Conservation (phyloP, 2,888 invertebrate species). For the Phyto melanocephala region DNA sequence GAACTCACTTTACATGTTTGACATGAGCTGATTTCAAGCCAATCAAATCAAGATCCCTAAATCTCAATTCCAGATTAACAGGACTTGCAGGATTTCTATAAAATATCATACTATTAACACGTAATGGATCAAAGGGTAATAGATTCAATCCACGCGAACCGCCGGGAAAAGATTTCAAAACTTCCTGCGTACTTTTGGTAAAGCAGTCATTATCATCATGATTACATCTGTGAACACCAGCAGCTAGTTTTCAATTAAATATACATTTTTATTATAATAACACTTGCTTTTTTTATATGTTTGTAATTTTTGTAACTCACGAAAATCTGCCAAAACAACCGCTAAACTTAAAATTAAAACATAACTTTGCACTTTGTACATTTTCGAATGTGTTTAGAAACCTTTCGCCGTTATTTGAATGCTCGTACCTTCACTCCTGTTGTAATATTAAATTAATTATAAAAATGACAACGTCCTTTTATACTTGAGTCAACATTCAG, state of each 20-base stretch:
- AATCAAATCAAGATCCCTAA: slow-evolving; percentile 71
- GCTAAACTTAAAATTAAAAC: background rate
- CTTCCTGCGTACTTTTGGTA: slow-evolving; percentile 60
- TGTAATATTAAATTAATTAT: slow-evolving; percentile 75
- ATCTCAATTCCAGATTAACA: slow-evolving; percentile 74
- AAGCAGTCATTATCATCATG: slow-evolving; percentile 68
- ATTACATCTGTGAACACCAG: slow-evolving; percentile 39
- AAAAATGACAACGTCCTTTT: slow-evolving; percentile 75
- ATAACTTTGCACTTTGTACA: slow-evolving; percentile 24
- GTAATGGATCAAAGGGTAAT: slow-evolving; percentile 74
- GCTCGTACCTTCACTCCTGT: slow-evolving; percentile 72
- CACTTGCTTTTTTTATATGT: background rate
- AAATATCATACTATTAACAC: slow-evolving; percentile 71
- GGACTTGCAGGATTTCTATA: slow-evolving; percentile 73
- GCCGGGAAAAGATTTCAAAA: slow-evolving; percentile 65
- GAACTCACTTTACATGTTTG: slow-evolving; percentile 54
- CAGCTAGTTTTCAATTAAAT: slow-evolving; percentile 10
- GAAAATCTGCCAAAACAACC: slow-evolving; percentile 32
- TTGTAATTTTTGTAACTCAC: slow-evolving; percentile 34
- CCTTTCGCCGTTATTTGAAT: background rate
- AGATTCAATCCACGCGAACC: slow-evolving; percentile 73
- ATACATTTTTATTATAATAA: background rate
- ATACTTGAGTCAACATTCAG: slow-evolving; percentile 9
- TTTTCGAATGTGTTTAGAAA: background rate
- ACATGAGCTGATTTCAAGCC: slow-evolving; percentile 70